Evolutionary conservation across 2,888 invertebrate species (phyloP).

Genomic region (Acrobasis consociella): DNA sequence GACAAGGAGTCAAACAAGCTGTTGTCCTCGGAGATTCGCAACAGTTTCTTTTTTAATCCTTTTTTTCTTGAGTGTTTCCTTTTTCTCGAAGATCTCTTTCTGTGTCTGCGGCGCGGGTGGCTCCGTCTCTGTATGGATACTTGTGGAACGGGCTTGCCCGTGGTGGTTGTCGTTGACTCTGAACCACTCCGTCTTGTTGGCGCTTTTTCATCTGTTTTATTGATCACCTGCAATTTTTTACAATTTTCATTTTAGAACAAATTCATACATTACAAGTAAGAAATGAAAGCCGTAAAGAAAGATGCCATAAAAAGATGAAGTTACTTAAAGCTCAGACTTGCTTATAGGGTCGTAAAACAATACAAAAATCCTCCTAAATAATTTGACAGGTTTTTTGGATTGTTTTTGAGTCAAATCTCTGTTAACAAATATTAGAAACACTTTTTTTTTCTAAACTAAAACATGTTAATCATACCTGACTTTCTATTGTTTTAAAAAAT

Average conservation of each 20-base stretch:
- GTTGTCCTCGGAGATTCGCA: constrained; percentile 67
- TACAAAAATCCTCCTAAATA: too few species aligned
- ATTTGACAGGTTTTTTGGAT: too few species aligned
- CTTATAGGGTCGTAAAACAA: too few species aligned
- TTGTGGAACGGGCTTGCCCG: constrained; percentile 30
- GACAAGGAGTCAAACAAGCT: constrained; percentile 62
- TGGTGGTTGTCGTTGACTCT: background rate
- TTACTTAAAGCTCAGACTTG: too few species aligned
- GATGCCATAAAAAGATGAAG: too few species aligned
- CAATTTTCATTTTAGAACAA: too few species aligned
- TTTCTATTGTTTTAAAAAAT: constrained; percentile 74
- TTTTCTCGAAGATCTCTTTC: constrained; percentile 38
- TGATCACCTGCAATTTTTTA: constrained; percentile 49
- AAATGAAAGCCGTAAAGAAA: too few species aligned
- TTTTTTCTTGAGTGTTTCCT: constrained; percentile 43
- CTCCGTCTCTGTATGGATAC: constrained; percentile 30
- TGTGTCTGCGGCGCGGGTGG: constrained; percentile 37
- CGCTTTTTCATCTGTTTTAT: constrained; percentile 51
- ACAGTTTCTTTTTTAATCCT: constrained; percentile 53
- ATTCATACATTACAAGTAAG: too few species aligned
- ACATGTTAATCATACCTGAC: constrained; percentile 36
- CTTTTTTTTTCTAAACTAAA: too few species aligned
- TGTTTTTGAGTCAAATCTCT: too few species aligned
- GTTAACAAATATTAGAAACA: too few species aligned
- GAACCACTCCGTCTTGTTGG: constrained; percentile 56